phyloP scores from a whole-genome alignment of 1,140 invertebrate genomes.

The Heliconius melpomene region DNA sequence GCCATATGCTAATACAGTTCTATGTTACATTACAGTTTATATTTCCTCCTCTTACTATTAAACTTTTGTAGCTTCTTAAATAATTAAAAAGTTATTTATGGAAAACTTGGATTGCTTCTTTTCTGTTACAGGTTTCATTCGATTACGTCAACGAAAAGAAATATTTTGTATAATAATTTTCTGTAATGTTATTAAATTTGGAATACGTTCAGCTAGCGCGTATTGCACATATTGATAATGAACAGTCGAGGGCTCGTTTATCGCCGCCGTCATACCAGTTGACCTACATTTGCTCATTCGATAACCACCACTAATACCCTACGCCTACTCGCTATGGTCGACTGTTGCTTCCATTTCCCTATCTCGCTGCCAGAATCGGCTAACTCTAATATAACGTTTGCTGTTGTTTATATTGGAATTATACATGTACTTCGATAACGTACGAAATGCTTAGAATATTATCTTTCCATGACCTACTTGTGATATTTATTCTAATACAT shows the following conservation, averaged over 20 bases:
- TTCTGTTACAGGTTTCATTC: background rate
- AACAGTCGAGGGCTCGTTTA: conserved; percentile 69
- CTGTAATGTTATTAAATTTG: background rate
- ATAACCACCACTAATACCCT: conserved; percentile 63
- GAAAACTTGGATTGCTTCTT: background rate
- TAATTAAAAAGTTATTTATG: background rate
- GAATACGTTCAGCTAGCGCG: conserved; percentile 29
- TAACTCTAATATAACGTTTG: conserved; percentile 41
- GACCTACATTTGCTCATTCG: conserved; percentile 74
- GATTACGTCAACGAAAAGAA: background rate
- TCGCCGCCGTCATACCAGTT: conserved; percentile 75
- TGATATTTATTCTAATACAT: conserved; percentile 30
- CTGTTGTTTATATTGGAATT: conserved; percentile 23
- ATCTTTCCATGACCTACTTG: conserved; percentile 46
- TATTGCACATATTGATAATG: conserved; percentile 74
- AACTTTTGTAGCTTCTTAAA: background rate
- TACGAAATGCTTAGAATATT: conserved; percentile 12
- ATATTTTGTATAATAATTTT: background rate
- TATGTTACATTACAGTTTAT: conserved; percentile 3
- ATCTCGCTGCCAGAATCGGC: conserved; percentile 32
- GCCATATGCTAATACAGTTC: conserved; percentile 2
- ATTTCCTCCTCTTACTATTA: background rate
- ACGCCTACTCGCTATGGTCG: conserved; percentile 51
- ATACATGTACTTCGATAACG: background rate
- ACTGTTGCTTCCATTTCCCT: conserved; percentile 16